Evolutionary conservation across 2,888 invertebrate species (phyloP).

Genomic region (Stenodera caucasica): DNA sequence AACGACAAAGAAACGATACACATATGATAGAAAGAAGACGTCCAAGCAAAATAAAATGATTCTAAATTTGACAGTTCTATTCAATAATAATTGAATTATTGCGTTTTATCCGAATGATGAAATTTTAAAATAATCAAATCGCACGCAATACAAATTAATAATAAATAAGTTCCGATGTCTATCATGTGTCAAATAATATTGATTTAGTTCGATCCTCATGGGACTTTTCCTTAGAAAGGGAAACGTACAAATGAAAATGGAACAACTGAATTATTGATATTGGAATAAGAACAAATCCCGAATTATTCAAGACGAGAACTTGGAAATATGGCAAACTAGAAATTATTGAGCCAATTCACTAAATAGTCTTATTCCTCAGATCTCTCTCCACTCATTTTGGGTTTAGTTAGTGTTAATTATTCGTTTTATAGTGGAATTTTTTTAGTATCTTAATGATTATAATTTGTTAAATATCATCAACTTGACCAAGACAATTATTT

Average conservation of each 20-base stretch:
- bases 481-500: background rate
- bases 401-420: too few species aligned
- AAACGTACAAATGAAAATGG: background rate
- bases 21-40: background rate
- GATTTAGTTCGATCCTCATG: background rate
- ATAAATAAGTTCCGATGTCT: background rate
- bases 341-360: too few species aligned
- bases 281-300: background rate
- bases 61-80: background rate
- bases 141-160: background rate
- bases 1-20: slow-evolving; percentile 13
- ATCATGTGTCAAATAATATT: slow-evolving; percentile 2
- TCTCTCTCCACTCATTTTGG: too few species aligned
- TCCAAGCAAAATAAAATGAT: background rate
- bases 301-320: background rate
- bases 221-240: background rate
- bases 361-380: too few species aligned
- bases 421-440: too few species aligned
- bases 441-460: too few species aligned
- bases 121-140: background rate
- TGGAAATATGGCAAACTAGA: background rate
- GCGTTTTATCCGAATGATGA: background rate
- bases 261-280: background rate
- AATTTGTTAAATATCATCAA: background rate
- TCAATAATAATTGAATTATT: background rate